Percentiles rank a stretch among this genome's conserved stretches.
Conservation (phyloP, 2,797 vertebrate species). For the Typhlichthys eigenmanni region DNA sequence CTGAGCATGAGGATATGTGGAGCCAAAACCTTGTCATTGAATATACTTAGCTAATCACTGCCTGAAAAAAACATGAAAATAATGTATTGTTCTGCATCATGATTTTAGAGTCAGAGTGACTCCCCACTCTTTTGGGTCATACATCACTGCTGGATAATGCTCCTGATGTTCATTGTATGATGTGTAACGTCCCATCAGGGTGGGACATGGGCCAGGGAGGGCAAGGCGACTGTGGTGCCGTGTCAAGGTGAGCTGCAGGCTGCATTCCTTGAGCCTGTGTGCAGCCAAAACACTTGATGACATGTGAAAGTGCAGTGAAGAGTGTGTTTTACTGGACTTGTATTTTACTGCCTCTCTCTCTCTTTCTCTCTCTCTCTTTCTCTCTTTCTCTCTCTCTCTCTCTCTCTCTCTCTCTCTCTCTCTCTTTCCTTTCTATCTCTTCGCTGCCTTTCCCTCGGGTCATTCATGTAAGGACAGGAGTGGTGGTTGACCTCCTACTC, state of each 20-base stretch:
- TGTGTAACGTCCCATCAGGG: not conserved
- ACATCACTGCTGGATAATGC: conserved; percentile 21
- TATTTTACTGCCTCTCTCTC: conserved; percentile 30
- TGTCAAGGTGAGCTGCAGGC: conserved; percentile 55
- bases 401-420: not conserved
- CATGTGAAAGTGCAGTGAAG: conserved; percentile 63
- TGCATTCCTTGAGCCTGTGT: conserved; percentile 67
- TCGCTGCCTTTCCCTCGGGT: conserved; percentile 47
- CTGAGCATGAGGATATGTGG: conserved; percentile 22
- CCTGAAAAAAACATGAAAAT: conserved; percentile 24
- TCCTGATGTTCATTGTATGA: conserved; percentile 2
- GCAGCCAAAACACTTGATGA: conserved; percentile 65
- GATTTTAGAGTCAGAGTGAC: not conserved
- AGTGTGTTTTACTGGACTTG: conserved; percentile 46
- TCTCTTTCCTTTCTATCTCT: conserved; percentile 26
- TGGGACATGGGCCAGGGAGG: conserved; percentile 11
- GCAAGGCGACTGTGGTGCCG: conserved; percentile 20
- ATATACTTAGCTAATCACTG: conserved; percentile 24
- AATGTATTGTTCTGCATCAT: conserved; percentile 1
- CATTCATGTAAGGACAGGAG: conserved; percentile 62
- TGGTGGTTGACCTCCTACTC: conserved; percentile 37
- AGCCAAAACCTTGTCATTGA: conserved; percentile 32
- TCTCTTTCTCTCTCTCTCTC: not conserved
- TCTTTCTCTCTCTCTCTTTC: not conserved
- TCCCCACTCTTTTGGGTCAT: not conserved